Conservation (phyloP, 2,797 vertebrate genomes). For the Myotis vivesi region DNA sequence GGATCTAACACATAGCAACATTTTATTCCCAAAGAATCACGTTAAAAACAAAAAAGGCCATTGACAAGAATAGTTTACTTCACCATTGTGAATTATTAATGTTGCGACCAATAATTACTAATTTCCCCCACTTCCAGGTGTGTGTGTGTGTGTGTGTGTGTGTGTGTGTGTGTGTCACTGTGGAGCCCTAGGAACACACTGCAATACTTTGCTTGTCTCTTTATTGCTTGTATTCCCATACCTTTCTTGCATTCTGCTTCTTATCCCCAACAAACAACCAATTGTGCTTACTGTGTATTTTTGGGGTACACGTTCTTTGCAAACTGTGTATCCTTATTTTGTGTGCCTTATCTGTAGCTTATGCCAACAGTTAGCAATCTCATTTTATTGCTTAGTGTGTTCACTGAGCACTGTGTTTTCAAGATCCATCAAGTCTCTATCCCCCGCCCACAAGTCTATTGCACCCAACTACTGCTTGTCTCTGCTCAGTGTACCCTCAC, state of each 20-base stretch:
- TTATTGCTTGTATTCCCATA: background rate
- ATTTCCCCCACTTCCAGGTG: background rate
- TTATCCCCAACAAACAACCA: background rate
- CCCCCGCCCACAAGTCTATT: background rate
- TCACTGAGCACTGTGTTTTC: background rate
- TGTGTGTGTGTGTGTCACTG: background rate
- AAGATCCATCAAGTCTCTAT: background rate
- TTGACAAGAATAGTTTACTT: background rate
- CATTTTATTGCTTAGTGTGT: background rate
- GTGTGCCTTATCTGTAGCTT: background rate
- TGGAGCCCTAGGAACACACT: background rate
- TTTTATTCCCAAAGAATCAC: slow-evolving; percentile 6
- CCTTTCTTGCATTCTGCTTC: background rate
- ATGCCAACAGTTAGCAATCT: background rate
- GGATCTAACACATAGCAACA: background rate
- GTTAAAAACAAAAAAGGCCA: background rate
- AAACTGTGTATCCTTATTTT: background rate
- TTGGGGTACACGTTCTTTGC: background rate
- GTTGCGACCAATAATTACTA: background rate
- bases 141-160: background rate
- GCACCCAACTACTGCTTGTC: background rate
- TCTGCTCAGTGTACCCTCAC: background rate
- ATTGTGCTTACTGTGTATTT: background rate
- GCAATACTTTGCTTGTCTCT: background rate
- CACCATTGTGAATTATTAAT: background rate